Conservation (phyloP, 2,113 vertebrate genomes). For the Hepsetus odoe region DNA sequence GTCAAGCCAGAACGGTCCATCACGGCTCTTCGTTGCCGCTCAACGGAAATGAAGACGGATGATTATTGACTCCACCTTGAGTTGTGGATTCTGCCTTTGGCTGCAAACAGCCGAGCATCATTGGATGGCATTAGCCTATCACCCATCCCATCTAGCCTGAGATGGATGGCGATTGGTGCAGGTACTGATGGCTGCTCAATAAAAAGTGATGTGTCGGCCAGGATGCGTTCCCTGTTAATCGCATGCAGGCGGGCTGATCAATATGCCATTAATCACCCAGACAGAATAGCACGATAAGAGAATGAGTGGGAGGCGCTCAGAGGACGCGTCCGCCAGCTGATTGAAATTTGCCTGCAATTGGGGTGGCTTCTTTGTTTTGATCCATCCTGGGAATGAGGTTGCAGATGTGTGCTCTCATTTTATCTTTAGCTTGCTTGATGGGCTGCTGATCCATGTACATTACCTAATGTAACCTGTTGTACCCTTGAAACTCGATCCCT, state of each 20-base stretch:
- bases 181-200: slow-evolving; percentile 32
- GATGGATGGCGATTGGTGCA: slow-evolving; percentile 48
- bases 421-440: too few species aligned
- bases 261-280: slow-evolving; percentile 54
- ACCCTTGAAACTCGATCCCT: too few species aligned
- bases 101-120: slow-evolving; percentile 12
- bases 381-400: not conserved
- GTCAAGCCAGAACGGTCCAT: slow-evolving; percentile 2
- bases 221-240: slow-evolving; percentile 50
- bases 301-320: slow-evolving; percentile 9
- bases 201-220: slow-evolving; percentile 39
- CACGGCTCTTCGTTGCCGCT: not conserved
- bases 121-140: slow-evolving; percentile 44
- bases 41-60: slow-evolving; percentile 34
- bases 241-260: slow-evolving; percentile 43
- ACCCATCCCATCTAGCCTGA: slow-evolving; percentile 14
- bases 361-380: not conserved
- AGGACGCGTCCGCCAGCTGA: not conserved
- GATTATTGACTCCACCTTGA: slow-evolving; percentile 34
- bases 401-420: not conserved
- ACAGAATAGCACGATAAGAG: slow-evolving; percentile 39
- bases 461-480: too few species aligned
- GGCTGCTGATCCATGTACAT: too few species aligned
- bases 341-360: not conserved
- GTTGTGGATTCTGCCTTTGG: slow-evolving; percentile 26